phyloP scores from a whole-genome alignment of 2,888 invertebrate genomes.

The Drosophila barbarae region DNA sequence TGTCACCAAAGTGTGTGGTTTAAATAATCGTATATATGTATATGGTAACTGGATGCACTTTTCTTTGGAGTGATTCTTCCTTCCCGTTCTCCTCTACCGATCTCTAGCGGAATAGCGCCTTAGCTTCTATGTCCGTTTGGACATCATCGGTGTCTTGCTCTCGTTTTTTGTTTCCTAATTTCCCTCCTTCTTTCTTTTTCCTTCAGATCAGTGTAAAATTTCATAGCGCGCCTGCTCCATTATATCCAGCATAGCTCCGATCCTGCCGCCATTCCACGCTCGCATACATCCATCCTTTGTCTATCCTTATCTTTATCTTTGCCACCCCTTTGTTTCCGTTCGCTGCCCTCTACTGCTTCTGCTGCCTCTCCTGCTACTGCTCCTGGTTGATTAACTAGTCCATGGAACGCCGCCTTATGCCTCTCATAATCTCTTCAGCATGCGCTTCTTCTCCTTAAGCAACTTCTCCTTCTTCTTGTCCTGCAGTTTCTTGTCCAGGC shows the following conservation, averaged over 20 bases:
- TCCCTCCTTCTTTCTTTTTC: constrained; percentile 1
- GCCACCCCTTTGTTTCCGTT: constrained; percentile 16
- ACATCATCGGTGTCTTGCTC: constrained; percentile 9
- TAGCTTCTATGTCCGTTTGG: constrained; percentile 2
- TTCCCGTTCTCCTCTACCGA: constrained; percentile 9
- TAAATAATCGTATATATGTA: constrained; percentile 41
- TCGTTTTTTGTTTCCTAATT: constrained; percentile 6
- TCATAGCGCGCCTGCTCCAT: constrained; percentile 51
- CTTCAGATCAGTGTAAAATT: constrained; percentile 56
- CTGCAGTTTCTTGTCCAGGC: constrained; percentile 85
- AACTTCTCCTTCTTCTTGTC: constrained; percentile 85
- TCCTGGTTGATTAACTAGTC: constrained; percentile 21
- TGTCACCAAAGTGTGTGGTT: constrained; percentile 26
- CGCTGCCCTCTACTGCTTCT: constrained; percentile 9
- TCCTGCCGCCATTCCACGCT: constrained; percentile 12
- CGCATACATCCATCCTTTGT: constrained; percentile 11
- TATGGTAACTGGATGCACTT: constrained; percentile 65
- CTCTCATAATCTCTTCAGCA: constrained; percentile 90
- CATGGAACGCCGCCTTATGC: constrained; percentile 46
- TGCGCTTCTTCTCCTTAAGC: constrained; percentile 91
- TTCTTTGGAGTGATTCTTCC: constrained; percentile 65
- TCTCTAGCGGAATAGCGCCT: constrained; percentile 11
- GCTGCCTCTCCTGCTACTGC: constrained; percentile 17
- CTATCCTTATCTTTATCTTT: constrained; percentile 5
- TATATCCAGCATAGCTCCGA: constrained; percentile 18